Evolutionary conservation across 1,140 invertebrate genomes (phyloP).

Genomic region (Nautilus pompilius): DNA sequence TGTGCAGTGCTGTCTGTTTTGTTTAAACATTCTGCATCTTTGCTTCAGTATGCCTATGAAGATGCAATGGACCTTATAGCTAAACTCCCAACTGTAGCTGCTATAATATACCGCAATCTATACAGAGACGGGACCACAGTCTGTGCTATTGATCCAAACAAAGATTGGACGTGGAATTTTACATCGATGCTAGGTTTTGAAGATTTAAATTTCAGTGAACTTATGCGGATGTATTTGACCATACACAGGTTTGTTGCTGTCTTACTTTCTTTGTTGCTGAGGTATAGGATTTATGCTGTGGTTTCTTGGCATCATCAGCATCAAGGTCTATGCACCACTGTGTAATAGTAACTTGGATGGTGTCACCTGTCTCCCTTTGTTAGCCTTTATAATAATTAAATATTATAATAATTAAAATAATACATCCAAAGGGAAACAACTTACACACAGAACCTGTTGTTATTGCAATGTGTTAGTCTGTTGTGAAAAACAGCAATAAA

Average conservation of each 20-base stretch:
- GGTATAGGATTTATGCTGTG: background rate
- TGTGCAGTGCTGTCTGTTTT: too few species aligned
- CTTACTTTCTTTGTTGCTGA: too few species aligned
- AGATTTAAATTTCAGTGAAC: constrained; percentile 80
- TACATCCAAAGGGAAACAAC: too few species aligned
- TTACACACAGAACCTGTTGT: too few species aligned
- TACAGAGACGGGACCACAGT: constrained; percentile 83
- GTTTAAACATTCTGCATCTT: constrained; percentile 8
- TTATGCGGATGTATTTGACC: constrained; percentile 92
- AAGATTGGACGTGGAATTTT: constrained; percentile 95
- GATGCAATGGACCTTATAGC: constrained; percentile 96
- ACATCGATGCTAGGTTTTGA: constrained; percentile 89
- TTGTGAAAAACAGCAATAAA: too few species aligned
- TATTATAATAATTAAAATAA: too few species aligned
- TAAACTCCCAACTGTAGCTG: constrained; percentile 90
- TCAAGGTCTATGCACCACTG: too few species aligned
- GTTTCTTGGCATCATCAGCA: background rate
- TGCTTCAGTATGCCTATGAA: constrained; percentile 72
- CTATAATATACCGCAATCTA: constrained; percentile 90
- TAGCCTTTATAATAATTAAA: too few species aligned
- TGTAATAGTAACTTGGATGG: too few species aligned
- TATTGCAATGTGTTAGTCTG: too few species aligned
- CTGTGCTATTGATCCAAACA: constrained; percentile 80
- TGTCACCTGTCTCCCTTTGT: too few species aligned
- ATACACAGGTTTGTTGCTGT: constrained; percentile 77